Evolutionary conservation across 2,113 vertebrate genomes (phyloP).

Genomic region (Mystacornis crossleyi): DNA sequence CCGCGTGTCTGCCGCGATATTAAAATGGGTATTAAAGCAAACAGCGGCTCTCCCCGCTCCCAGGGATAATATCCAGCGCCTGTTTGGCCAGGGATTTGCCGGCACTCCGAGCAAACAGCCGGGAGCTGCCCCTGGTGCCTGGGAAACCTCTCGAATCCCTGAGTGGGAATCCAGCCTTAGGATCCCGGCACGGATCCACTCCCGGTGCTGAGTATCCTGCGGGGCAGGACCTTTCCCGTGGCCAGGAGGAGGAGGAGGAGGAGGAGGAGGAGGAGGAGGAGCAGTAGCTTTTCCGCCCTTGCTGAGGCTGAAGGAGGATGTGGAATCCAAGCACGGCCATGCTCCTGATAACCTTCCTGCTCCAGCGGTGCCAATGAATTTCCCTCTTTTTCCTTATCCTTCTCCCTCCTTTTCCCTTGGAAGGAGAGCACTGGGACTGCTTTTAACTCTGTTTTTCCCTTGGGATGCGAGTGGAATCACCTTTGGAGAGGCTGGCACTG

Average conservation of each 20-base stretch:
- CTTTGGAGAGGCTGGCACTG: neutral
- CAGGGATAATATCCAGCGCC: neutral
- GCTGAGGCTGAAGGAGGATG: neutral
- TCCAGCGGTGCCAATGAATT: fast-evolving
- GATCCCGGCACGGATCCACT: neutral
- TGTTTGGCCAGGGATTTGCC: slow-evolving; percentile 39
- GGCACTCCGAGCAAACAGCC: neutral
- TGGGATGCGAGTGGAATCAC: neutral
- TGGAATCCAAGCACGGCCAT: fast-evolving
- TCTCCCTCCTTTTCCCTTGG: neutral
- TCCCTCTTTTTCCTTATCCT: neutral
- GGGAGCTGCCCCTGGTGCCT: fast-evolving
- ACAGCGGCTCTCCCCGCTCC: neutral
- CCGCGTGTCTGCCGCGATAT: neutral
- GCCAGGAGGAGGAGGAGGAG: neutral
- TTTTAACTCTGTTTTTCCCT: neutral
- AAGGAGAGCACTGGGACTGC: neutral
- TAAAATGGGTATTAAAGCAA: slow-evolving; percentile 69
- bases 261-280: neutral
- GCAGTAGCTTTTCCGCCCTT: neutral
- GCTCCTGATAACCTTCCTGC: neutral
- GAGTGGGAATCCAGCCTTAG: neutral
- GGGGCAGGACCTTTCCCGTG: neutral
- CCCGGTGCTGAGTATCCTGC: neutral
- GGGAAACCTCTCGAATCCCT: neutral